Evolutionary conservation across 2,797 vertebrate genomes (phyloP), one percentile per base, ranked within the genome.

Genomic region (Leptatherina wallacei): DNA sequence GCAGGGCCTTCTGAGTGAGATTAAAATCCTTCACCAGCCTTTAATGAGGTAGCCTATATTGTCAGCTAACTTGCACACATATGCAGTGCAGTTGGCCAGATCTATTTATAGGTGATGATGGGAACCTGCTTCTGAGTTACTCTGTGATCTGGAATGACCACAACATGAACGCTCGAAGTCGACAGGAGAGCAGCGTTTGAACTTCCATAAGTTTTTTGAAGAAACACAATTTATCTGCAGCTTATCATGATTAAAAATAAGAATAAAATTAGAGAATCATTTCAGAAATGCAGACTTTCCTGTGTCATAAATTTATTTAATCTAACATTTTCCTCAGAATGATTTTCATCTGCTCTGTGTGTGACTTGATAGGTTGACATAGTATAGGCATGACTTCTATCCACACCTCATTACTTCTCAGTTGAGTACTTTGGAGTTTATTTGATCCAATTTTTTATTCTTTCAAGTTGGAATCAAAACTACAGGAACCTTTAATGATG

Each of bases 121-220:
- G 29, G 38, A 56, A 56, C 59, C 30, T 64, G 74, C 62, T 0
- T 42, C 73, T 59, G 78, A 80, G 56, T 3, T 72, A 49, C 76
- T 81, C 77, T 73, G 70, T 71, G 74, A 75, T 86, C 77, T 71
- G 35, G 12, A 72, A 24, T 5, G 27, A 74, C 61, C 66, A 63
- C 78, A 66, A 49, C 67, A 29, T 33, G 40, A 75, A 51, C 0
- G 1, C 64, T 69, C 56, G 4, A 40, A 33, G 58, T 20, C 24
- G 27, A 33, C 35, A 69, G 22, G 3, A 63, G 22, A 56, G 22
- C 16, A 27, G 29, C 38, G 42, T 61, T 49, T 27, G 51, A 71
- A 44, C 5, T 32, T 57, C 36, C 38, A 24, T 11, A 18, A 33
- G 27, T 69, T 68, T 51, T 32, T 54, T 42, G 29, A 14, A 24